Conservation (phyloP, 1,140 invertebrate genomes). For the Drosophila nigrodunni region DNA sequence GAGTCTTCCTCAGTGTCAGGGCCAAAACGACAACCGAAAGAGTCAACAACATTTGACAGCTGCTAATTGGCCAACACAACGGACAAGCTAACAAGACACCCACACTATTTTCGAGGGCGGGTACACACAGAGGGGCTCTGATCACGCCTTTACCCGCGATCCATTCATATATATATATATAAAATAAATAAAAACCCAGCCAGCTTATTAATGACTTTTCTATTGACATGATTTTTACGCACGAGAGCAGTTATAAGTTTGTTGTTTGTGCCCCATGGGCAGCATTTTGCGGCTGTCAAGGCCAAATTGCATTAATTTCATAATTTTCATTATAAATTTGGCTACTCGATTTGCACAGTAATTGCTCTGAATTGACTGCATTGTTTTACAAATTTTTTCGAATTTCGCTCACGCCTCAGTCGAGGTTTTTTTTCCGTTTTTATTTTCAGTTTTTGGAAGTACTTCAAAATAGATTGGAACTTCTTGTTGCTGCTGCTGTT, state of each 20-base stretch:
- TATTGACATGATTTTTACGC: conserved; percentile 78
- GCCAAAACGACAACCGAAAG: conserved; percentile 21
- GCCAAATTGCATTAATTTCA: conserved; percentile 74
- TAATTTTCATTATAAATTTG: conserved; percentile 68
- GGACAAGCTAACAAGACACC: conserved; percentile 41
- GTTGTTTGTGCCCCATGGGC: conserved; percentile 28
- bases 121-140: conserved; percentile 4
- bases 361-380: conserved; percentile 42
- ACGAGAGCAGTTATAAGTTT: conserved; percentile 45
- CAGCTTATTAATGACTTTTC: conserved; percentile 71
- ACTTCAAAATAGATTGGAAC: conserved; percentile 63
- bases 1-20: conserved; percentile 59
- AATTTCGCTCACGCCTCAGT: conserved; percentile 66
- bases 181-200: background rate
- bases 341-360: conserved; percentile 40
- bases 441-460: conserved; percentile 8
- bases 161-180: conserved; percentile 13
- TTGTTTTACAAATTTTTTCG: conserved; percentile 44
- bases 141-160: conserved; percentile 58
- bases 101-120: conserved; percentile 32
- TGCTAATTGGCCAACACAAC: conserved; percentile 73
- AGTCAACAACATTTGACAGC: conserved; percentile 79
- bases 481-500: conserved; percentile 17
- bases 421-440: background rate
- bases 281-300: conserved; percentile 66